Evolutionary conservation across 2,797 vertebrate genomes (phyloP).

Genomic region (Thripadectes ignobilis): DNA sequence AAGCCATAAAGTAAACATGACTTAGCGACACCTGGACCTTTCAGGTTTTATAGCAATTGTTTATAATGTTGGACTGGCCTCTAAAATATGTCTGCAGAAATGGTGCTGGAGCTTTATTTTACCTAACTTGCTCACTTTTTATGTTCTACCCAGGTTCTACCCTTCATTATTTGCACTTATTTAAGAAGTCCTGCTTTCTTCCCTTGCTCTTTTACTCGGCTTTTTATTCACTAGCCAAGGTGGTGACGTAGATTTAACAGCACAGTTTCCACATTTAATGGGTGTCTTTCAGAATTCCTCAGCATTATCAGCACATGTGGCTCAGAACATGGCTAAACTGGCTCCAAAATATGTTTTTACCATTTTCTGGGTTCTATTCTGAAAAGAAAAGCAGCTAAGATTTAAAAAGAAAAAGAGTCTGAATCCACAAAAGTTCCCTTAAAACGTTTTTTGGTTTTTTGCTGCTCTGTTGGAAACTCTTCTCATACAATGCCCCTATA

Average conservation of each 20-base stretch:
- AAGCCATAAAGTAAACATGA: constrained; percentile 68
- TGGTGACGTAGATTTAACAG: constrained; percentile 31
- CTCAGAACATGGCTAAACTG: background rate
- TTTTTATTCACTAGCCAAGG: constrained; percentile 45
- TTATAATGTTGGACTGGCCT: constrained; percentile 66
- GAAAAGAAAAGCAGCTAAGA: constrained; percentile 43
- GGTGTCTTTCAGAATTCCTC: constrained; percentile 60
- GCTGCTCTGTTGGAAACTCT: constrained; percentile 62
- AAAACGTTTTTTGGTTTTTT: constrained; percentile 34
- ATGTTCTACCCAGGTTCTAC: constrained; percentile 29
- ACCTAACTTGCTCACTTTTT: constrained; percentile 28
- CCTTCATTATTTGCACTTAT: constrained; percentile 46
- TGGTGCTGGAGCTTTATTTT: background rate
- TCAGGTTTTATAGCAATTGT: constrained; percentile 68
- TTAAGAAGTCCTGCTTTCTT: constrained; percentile 31
- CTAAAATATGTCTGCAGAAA: constrained; percentile 57
- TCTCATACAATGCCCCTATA: constrained; percentile 70
- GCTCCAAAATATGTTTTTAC: constrained; percentile 6
- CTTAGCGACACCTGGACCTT: constrained; percentile 66
- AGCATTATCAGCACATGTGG: constrained; percentile 41
- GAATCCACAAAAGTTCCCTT: constrained; percentile 45
- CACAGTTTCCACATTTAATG: background rate
- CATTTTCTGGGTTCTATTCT: constrained; percentile 14
- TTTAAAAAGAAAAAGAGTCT: background rate
- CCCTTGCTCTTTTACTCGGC: constrained; percentile 54